Percentiles rank a stretch among this genome's conserved stretches.
These are phyloP conservation scores for Chrysina gloriosa DNA, from an alignment of 2,888 invertebrate genomes.

Conservation along the genomic window DNA sequence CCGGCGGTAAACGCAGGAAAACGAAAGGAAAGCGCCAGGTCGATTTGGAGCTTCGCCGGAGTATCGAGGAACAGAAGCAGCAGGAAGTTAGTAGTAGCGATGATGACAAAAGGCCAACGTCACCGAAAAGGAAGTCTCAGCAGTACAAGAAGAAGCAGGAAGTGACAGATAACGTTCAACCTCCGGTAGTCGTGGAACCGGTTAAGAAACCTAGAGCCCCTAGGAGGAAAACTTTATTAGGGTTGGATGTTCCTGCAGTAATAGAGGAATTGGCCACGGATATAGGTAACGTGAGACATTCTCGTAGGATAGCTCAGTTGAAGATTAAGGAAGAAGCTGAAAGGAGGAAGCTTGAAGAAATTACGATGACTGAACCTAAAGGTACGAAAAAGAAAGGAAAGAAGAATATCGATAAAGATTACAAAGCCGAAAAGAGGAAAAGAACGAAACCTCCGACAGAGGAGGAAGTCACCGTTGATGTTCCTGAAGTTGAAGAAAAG, in stretches of 20 bases:
- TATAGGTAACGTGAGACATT: slow-evolving; percentile 79
- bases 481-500: slow-evolving; percentile 63
- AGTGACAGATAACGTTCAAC: slow-evolving; percentile 36
- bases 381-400: slow-evolving; percentile 60
- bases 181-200: neutral
- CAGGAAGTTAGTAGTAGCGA: slow-evolving; percentile 67
- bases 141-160: slow-evolving; percentile 47
- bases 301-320: slow-evolving; percentile 86
- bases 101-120: slow-evolving; percentile 61
- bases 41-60: slow-evolving; percentile 59
- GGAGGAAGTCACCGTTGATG: slow-evolving; percentile 60
- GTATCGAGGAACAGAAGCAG: slow-evolving; percentile 69
- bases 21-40: slow-evolving; percentile 57
- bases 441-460: slow-evolving; percentile 55
- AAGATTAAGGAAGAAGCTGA: slow-evolving; percentile 90
- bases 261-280: slow-evolving; percentile 51
- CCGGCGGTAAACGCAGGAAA: slow-evolving; percentile 52
- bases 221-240: slow-evolving; percentile 60
- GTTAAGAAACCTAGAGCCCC: slow-evolving; percentile 43
- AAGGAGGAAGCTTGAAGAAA: slow-evolving; percentile 78
- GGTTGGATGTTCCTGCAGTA: slow-evolving; percentile 64
- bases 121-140: slow-evolving; percentile 38
- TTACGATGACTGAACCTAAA: slow-evolving; percentile 75
- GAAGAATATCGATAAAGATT: slow-evolving; percentile 57
- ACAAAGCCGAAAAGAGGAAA: slow-evolving; percentile 59